Evolutionary conservation across 2,113 vertebrate species (phyloP).

Genomic region (Rousettus leschenaultii): DNA sequence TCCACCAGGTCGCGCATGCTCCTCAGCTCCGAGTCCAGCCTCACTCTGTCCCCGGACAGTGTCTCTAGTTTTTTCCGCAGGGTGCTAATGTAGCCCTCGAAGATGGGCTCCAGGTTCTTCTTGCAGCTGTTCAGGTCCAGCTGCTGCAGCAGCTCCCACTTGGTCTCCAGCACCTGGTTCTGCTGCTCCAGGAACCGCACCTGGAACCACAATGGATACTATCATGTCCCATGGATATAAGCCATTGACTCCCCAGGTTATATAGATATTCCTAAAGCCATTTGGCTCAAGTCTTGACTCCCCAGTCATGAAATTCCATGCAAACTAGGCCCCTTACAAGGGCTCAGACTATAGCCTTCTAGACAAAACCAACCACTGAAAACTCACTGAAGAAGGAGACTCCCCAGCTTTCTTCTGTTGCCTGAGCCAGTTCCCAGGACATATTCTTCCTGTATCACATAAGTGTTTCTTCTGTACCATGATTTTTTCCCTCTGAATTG

Average conservation of each 20-base stretch:
- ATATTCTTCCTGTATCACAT: not conserved
- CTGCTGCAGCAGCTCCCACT: slow-evolving; percentile 69
- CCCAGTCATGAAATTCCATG: not conserved
- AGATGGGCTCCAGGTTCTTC: slow-evolving; percentile 83
- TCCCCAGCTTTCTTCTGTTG: not conserved
- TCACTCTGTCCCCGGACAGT: slow-evolving; percentile 82
- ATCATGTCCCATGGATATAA: rapidly evolving
- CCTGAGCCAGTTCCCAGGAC: not conserved
- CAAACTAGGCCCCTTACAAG: not conserved
- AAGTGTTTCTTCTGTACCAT: not conserved
- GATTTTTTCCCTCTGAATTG: not conserved
- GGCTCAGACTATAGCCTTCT: not conserved
- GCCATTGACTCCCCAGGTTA: not conserved
- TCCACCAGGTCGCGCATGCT: slow-evolving; percentile 86
- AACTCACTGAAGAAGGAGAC: not conserved
- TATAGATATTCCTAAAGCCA: not conserved
- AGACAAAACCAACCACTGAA: not conserved
- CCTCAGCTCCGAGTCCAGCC: slow-evolving; percentile 85
- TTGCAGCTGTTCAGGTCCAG: slow-evolving; percentile 56
- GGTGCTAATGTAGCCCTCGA: slow-evolving; percentile 85
- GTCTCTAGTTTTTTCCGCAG: slow-evolving; percentile 85
- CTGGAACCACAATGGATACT: not conserved
- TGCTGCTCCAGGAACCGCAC: slow-evolving; percentile 73
- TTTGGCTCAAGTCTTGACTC: not conserved
- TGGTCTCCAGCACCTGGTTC: slow-evolving; percentile 73